Percentiles rank a stretch among this genome's conserved stretches.
Conservation (phyloP, 1,140 invertebrate species). For the Formica selysi region DNA sequence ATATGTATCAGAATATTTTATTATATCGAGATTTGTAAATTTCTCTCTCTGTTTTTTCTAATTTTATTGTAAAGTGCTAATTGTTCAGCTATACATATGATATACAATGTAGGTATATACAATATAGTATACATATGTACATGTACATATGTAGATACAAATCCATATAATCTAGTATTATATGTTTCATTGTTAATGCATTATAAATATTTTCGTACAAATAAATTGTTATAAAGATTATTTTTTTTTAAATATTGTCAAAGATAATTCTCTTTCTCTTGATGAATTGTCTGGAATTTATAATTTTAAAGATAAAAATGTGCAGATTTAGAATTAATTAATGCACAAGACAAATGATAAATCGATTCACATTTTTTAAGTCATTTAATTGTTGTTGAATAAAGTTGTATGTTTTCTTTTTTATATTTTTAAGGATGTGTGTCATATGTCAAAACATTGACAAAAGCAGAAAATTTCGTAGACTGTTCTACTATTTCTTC, state of each 20-base stretch:
- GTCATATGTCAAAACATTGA: no score
- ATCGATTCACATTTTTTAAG: neutral
- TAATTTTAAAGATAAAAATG: neutral
- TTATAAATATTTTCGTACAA: conserved; percentile 81
- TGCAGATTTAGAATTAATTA: neutral
- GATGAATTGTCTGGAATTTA: neutral
- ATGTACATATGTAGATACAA: neutral
- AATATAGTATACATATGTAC: no score
- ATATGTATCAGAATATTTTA: conserved; percentile 50
- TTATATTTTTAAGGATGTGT: no score
- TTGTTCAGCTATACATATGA: conserved; percentile 51
- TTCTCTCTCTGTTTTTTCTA: neutral
- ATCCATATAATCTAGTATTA: conserved; percentile 38
- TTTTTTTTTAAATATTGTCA: neutral
- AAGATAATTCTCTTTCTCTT: conserved; percentile 22
- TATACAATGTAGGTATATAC: neutral
- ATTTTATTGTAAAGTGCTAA: conserved; percentile 32
- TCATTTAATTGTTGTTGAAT: neutral
- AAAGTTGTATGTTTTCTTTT: no score
- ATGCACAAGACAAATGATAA: neutral
- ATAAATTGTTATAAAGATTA: conserved; percentile 74
- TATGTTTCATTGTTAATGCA: conserved; percentile 78
- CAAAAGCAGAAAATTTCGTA: no score
- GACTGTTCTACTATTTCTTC: no score
- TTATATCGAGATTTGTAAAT: conserved; percentile 40